Base-by-base conservation (phyloP, 2,113 vertebrate species). In the Rostratula benghalensis region DNA sequence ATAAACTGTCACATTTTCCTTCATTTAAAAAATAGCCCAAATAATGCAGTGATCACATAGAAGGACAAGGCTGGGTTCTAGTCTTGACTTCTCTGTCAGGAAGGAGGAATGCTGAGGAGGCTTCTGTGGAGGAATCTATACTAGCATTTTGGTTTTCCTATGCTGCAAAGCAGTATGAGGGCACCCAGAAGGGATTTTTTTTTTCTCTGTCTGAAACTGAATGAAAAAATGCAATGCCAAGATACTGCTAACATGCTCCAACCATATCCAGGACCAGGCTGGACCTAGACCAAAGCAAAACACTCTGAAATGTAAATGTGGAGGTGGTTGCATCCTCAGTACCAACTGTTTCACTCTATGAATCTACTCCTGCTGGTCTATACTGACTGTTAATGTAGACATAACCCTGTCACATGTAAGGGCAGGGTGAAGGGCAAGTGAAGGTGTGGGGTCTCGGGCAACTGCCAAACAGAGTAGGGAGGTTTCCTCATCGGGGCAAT, bases 1-100 rank as follows among this genome's bases (percentile, higher is more conserved):
- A 87, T 60, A 92, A 82, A 82, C 33, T 60, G 35, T n/a, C 35
- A 82, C 37, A 24, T 84, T 78, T 85, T 76, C 8, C 50, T 83
- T 84, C 19, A 8, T 7, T 70, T 74, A 83, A 80, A 89, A 89
- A 87, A 13, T 6, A 91, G 23, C 43, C 33, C 15, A 41, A 70
- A 46, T 30, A 20, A 20, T 83, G 30, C 43, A 57, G 30, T 17
- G 10, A 27, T 86, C 53, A 39, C 60, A 51, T 19, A 81, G 24
- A 63, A 11, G 43, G 50, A 10, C 28, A 87, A 91, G 35, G 27
- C 7, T 90, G 73, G 45, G 13, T 33, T 74, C 86, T 30, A 43
- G 20, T n/a, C 31, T 76, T 67, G 37, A 39, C 9, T 83, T 19
- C 14, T 59, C 5, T 46, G 10, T 39, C 30, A 45, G 50, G 35